Percentiles rank a stretch among this genome's conserved stretches.
These are phyloP conservation scores for Zosterops japonicus DNA, from an alignment of 2,113 vertebrate species.

Conservation along the genomic window DNA sequence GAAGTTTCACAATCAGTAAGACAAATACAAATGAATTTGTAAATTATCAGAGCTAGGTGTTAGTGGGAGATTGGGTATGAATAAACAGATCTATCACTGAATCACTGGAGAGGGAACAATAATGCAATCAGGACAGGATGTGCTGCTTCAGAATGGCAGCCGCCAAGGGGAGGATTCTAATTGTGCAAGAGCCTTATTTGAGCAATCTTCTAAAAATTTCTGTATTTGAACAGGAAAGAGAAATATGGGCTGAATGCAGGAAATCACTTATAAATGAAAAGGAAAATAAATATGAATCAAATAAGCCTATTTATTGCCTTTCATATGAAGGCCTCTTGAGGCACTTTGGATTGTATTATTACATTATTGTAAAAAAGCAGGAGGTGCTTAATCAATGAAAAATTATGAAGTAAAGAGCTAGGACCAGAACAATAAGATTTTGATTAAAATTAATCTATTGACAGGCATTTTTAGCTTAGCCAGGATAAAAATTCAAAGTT, in stretches of 20 bases:
- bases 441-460: conserved; percentile 40
- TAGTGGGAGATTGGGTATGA: conserved; percentile 30
- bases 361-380: background rate
- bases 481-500: background rate
- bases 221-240: background rate
- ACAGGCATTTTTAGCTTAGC: background rate
- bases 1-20: background rate
- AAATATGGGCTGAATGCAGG: background rate
- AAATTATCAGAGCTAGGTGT: conserved; percentile 7
- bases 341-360: background rate
- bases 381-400: conserved; percentile 50
- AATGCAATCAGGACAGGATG: conserved; percentile 55
- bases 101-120: conserved; percentile 36
- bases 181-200: conserved; percentile 27
- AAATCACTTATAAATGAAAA: conserved; percentile 39
- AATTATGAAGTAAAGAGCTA: conserved; percentile 12
- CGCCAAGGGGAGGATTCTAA: conserved; percentile 3
- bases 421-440: conserved; percentile 43
- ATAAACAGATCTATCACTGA: conserved; percentile 22
- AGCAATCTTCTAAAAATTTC: background rate
- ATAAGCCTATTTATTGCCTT: conserved; percentile 39
- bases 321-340: background rate
- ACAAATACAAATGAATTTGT: background rate
- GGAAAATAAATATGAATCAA: conserved; percentile 56
- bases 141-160: conserved; percentile 13